Conservation (phyloP, 2,888 invertebrate genomes). For the Thera britannica region DNA sequence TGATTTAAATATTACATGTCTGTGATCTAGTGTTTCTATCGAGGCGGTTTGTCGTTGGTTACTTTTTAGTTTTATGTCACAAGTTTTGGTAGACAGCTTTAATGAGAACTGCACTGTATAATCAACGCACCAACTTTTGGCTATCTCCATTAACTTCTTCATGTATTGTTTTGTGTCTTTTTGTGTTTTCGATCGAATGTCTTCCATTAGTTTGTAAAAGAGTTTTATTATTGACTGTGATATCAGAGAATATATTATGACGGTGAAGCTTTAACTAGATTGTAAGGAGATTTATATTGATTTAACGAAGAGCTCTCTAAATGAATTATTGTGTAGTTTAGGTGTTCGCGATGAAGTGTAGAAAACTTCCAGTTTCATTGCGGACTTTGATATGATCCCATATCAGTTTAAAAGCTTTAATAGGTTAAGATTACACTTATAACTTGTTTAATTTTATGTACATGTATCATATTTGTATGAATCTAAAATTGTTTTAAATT, state of each 20-base stretch:
- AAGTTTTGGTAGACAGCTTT: conserved; percentile 85
- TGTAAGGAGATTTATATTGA: conserved; percentile 40
- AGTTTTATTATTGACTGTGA: conserved; percentile 69
- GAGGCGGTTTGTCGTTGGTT: conserved; percentile 54
- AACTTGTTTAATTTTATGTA: conserved; percentile 25
- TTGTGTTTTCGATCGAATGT: conserved; percentile 61
- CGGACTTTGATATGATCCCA: conserved; percentile 30
- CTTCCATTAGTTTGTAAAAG: conserved; percentile 74
- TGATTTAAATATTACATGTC: conserved; percentile 54
- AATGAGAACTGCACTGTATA: conserved; percentile 80
- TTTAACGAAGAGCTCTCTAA: conserved; percentile 40
- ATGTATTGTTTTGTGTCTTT: conserved; percentile 44
- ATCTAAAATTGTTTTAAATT: conserved; percentile 40
- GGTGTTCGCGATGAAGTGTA: conserved; percentile 20
- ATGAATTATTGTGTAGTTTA: conserved; percentile 39
- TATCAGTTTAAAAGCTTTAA: conserved; percentile 42
- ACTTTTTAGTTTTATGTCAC: conserved; percentile 70
- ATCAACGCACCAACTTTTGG: conserved; percentile 69
- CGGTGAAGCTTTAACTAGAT: conserved; percentile 74
- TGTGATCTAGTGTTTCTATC: conserved; percentile 51
- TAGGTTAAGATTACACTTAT: conserved; percentile 34
- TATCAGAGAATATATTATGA: conserved; percentile 58
- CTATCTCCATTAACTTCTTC: conserved; percentile 62
- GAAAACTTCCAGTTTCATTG: conserved; percentile 14
- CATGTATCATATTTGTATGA: conserved; percentile 32